Evolutionary conservation across 1,140 invertebrate genomes (phyloP).

Genomic region (Scaptomyza pallida): DNA sequence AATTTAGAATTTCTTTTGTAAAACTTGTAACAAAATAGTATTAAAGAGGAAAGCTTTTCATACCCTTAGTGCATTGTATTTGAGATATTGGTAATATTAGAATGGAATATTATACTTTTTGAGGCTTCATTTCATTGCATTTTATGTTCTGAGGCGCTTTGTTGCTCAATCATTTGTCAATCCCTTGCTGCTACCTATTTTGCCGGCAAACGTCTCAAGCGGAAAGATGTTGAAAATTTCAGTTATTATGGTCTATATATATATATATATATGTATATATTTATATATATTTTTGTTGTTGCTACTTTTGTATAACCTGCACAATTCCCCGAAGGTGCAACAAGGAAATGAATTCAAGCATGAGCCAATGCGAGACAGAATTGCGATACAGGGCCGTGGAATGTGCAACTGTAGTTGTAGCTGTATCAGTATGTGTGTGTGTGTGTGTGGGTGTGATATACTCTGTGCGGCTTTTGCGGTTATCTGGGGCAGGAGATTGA

Average conservation of each 20-base stretch:
- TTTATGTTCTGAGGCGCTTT: slow-evolving; percentile 5
- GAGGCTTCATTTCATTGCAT: slow-evolving; percentile 2
- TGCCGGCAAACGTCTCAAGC: slow-evolving; percentile 6
- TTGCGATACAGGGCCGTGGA: neutral
- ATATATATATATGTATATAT: neutral
- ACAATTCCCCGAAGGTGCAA: slow-evolving; percentile 47
- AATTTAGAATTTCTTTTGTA: no score
- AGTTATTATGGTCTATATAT: slow-evolving; percentile 23
- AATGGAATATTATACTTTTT: neutral
- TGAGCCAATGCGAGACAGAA: slow-evolving; percentile 4
- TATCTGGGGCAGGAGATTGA: slow-evolving; percentile 25
- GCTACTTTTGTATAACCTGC: slow-evolving; percentile 30
- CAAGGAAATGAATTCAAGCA: slow-evolving; percentile 36
- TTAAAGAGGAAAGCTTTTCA: no score
- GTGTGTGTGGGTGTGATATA: slow-evolving; percentile 2
- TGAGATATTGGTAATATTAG: neutral
- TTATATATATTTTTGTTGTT: slow-evolving; percentile 8
- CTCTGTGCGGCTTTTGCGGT: neutral
- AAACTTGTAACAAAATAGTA: no score
- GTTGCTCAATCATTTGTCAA: slow-evolving; percentile 10
- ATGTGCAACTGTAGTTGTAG: neutral
- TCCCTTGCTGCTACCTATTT: neutral
- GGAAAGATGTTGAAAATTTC: slow-evolving; percentile 30
- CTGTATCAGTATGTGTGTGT: slow-evolving; percentile 2
- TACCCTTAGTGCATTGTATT: no score